These are phyloP conservation scores for Didymodactylos carnosus DNA, from an alignment of 2,888 invertebrate genomes.

Conservation along the genomic window DNA sequence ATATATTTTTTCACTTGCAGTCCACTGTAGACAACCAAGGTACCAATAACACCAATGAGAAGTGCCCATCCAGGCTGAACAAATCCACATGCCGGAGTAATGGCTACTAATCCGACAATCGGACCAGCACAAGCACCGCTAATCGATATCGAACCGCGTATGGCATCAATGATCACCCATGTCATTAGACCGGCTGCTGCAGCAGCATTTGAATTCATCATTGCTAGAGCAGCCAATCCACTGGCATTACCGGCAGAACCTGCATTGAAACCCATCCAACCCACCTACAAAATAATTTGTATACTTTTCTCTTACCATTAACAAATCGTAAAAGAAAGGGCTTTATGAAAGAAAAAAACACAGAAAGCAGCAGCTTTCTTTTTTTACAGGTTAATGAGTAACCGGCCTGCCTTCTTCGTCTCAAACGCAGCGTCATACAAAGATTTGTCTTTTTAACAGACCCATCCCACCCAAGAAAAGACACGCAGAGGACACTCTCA, in stretches of 20 bases:
- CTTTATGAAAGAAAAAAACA: not conserved
- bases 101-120: not conserved
- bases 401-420: no score
- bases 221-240: not conserved
- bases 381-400: not conserved
- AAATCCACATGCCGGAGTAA: not conserved
- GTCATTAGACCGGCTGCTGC: not conserved
- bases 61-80: not conserved
- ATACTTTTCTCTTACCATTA: no score
- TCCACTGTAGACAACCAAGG: not conserved
- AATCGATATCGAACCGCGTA: not conserved
- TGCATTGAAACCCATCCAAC: not conserved
- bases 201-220: not conserved
- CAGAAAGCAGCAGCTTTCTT: not conserved
- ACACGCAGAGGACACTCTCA: no score
- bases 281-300: no score
- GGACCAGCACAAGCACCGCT: not conserved
- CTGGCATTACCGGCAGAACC: not conserved
- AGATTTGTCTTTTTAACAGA: not conserved
- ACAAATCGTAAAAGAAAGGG: no score
- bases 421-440: not conserved
- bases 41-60: not conserved
- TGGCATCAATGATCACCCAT: not conserved
- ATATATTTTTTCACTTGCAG: not conserved
- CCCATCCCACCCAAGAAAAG: not conserved